Base-by-base conservation (phyloP, 2,888 invertebrate species). In the Hydraecia micacea region DNA sequence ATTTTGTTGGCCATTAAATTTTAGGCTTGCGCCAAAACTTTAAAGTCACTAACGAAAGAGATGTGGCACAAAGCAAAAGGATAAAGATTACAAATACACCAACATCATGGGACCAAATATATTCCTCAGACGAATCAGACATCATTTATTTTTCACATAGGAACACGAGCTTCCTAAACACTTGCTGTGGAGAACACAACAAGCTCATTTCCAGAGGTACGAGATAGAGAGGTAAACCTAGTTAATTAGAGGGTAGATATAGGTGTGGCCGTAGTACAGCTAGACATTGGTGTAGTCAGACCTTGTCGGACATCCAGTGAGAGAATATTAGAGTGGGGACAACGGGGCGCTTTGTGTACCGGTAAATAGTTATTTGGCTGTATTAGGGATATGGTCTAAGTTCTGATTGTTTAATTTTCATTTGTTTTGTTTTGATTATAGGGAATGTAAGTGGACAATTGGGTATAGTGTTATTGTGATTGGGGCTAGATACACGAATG, bases 211-310 rank as follows among this genome's bases (percentile, higher is more conserved):
- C 88, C 78, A 81, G 82, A 73, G 84, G 77, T 85, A 85, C 87
- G 88, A 91, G 90, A 91, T 91, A 91, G 90, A 92, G 91, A 91
- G 91, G 91, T 93, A 94, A 94, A 94, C 94, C 93, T 85, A 87
- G 92, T 93, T 94, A 94, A 94, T 94, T 92, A 93, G 91, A 90
- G 86, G 85, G 81, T 67, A 63, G 11, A 21, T 39, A 42, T 80
- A 55, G 18, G 3, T 62, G n/a, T 18, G 62, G 36, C 32, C 11
- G 21, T 46, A 70, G 70, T 89, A 87, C 88, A 89, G 87, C 86
- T 89, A 88, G 87, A 88, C 81, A 89, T 83, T 73, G 82, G 80
- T 85, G 88, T 77, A 73, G 13, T 42, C 70, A 86, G 82, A 77
- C 86, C 83, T 84, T 89, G 88, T 82, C 80, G 84, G 83, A 88